These are phyloP conservation scores for Sussaba pulchella DNA, from an alignment of 2,888 invertebrate genomes.

Conservation along the genomic window DNA sequence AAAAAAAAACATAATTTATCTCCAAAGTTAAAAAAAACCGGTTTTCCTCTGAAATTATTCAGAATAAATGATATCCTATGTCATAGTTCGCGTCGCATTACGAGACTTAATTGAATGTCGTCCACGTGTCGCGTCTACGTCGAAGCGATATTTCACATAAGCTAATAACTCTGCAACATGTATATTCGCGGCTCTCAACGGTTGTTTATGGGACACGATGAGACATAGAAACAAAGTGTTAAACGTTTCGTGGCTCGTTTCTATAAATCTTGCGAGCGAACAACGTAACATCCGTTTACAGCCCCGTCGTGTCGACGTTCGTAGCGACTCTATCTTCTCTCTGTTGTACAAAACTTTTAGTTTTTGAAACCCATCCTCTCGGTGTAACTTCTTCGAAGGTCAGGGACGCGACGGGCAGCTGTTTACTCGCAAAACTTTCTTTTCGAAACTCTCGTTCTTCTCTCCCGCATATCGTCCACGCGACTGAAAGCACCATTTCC, in stretches of 20 bases:
- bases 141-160: too few relatives aligned
- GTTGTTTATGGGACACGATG: conserved; percentile 1
- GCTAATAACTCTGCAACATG: too few relatives aligned
- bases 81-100: too few relatives aligned
- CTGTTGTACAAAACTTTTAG: conserved; percentile 63
- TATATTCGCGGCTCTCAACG: too few relatives aligned
- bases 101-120: too few relatives aligned
- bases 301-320: conserved; percentile 52
- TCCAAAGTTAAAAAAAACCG: too few relatives aligned
- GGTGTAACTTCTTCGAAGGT: conserved; percentile 74
- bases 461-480: neutral
- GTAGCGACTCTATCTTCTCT: conserved; percentile 58
- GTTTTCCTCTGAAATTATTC: too few relatives aligned
- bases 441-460: conserved; percentile 55
- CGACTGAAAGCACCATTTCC: conserved; percentile 26
- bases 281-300: conserved; percentile 6
- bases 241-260: conserved; percentile 28
- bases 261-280: conserved; percentile 49
- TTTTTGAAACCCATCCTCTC: conserved; percentile 67
- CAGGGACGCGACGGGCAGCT: conserved; percentile 63
- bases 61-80: too few relatives aligned
- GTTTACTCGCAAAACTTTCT: conserved; percentile 76
- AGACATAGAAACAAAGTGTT: conserved; percentile 31
- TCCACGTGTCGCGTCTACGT: too few relatives aligned
- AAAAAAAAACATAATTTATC: too few relatives aligned